Evolutionary conservation across 2,113 vertebrate species (phyloP).

Genomic region (Xenopus tropicalis): DNA sequence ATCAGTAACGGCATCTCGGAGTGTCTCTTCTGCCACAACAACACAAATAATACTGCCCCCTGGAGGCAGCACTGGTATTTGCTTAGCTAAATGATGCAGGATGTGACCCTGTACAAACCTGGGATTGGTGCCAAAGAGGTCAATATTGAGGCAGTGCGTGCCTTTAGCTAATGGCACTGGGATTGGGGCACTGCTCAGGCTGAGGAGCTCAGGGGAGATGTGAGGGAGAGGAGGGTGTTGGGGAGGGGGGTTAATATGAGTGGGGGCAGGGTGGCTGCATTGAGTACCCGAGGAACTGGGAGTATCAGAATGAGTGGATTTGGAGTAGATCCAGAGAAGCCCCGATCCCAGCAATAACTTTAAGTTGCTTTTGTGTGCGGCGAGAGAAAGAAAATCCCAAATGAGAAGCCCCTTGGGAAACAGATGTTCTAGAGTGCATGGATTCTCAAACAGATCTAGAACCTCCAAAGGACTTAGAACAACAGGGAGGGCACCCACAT

Average conservation of each 20-base stretch:
- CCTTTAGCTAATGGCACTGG: neutral
- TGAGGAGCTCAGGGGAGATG: neutral
- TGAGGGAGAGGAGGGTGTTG: neutral
- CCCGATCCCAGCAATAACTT: constrained; percentile 66
- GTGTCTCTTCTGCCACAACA: neutral
- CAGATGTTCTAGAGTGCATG: constrained; percentile 40
- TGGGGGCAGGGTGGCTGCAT: neutral
- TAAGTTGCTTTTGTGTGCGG: constrained; percentile 64
- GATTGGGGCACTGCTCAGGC: neutral
- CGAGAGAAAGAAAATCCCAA: constrained; percentile 74
- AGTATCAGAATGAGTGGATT: constrained; percentile 45
- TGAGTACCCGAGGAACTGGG: too few species aligned
- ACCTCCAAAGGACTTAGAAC: neutral
- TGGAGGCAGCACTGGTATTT: neutral
- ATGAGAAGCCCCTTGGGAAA: constrained; percentile 69
- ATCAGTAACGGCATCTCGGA: neutral
- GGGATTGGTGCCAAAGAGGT: neutral
- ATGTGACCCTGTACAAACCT: neutral
- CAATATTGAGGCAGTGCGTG: neutral
- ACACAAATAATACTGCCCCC: neutral
- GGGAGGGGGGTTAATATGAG: neutral
- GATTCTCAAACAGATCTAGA: neutral
- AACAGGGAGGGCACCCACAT: neutral
- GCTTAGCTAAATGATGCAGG: neutral
- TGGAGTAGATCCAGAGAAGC: constrained; percentile 73